Base-by-base conservation (phyloP, 2,888 invertebrate species). In the Diarsia rubi region DNA sequence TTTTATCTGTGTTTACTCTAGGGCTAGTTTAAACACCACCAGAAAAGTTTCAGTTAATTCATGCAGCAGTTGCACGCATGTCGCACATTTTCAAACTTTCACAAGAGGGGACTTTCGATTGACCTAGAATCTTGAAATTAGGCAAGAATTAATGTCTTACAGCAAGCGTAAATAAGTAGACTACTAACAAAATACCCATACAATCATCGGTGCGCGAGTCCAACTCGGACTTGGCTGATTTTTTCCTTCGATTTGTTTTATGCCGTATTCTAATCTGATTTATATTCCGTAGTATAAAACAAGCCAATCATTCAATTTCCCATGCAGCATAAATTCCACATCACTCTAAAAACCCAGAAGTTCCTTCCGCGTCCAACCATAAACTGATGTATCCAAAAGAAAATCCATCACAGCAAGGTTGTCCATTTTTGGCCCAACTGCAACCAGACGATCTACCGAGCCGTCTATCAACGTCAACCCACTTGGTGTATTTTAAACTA, bases 381-480 rank as follows among this genome's bases (percentile, higher is more conserved):
- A 12, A 64, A 67, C 27, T 72, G 52, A 78, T 45, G 59, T 73
- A 75, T 78, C 67, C 42, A 45, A 75, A 74, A 81, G 75, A 81
- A 76, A 62, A 75, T 75, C 71, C 68, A 71, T 69, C 69, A 77
- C 65, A 47, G 62, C 59, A 74, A 65, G 47, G 63, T 83, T 83
- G 82, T 81, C 73, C 88, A 85, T 83, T 86, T 86, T 88, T 89
- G 88, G 89, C 87, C 78, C 76, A 73, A 75, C 73, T 68, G 76
- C 63, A 80, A 57, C 72, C 75, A 85, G 81, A 80, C 78, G 77
- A 82, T 77, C 79, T 60, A 83, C 76, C 79, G 66, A 82, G 57
- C 87, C 81, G 89, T 90, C 91, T 86, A 78, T 90, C 90, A 90
- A 83, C 85, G 90, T 89, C 90, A 84, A 71, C 79, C 81, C 65